These are phyloP conservation scores for Drepana arcuata DNA, from an alignment of 1,140 invertebrate genomes.

Conservation along the genomic window DNA sequence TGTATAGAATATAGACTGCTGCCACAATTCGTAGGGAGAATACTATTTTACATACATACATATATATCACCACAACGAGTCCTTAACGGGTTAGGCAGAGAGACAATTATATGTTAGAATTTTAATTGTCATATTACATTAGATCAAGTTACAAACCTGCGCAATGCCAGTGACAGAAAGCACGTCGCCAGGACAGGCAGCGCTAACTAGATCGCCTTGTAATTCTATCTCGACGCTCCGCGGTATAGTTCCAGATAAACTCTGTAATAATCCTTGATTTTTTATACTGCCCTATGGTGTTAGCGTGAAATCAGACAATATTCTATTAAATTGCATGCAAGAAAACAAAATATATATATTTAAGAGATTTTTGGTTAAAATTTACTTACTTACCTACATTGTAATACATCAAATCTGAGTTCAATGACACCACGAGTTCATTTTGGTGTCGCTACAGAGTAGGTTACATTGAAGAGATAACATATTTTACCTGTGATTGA, in stretches of 20 bases:
- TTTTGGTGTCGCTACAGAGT: too few relatives aligned
- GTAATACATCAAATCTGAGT: too few relatives aligned
- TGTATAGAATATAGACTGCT: background rate
- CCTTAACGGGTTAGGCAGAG: background rate
- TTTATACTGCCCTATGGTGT: too few relatives aligned
- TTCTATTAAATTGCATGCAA: too few relatives aligned
- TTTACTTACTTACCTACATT: too few relatives aligned
- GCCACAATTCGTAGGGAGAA: background rate
- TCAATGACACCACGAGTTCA: too few relatives aligned
- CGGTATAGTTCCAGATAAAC: slow-evolving; percentile 85
- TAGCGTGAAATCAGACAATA: too few relatives aligned
- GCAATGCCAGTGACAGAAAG: slow-evolving; percentile 90
- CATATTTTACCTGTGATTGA: slow-evolving; percentile 78
- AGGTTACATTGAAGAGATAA: too few relatives aligned
- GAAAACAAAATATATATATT: too few relatives aligned
- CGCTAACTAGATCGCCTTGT: slow-evolving; percentile 88
- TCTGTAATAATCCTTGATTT: too few relatives aligned
- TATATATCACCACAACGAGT: background rate
- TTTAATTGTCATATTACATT: background rate
- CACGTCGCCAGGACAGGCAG: slow-evolving; percentile 90
- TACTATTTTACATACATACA: background rate
- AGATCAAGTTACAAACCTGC: slow-evolving; percentile 65
- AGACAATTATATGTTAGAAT: background rate
- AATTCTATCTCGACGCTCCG: slow-evolving; percentile 90
- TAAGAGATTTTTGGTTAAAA: too few relatives aligned